Evolutionary conservation across 2,888 invertebrate species (phyloP), one percentile per base, ranked within the genome.

Genomic region (Nebria brevicollis): DNA sequence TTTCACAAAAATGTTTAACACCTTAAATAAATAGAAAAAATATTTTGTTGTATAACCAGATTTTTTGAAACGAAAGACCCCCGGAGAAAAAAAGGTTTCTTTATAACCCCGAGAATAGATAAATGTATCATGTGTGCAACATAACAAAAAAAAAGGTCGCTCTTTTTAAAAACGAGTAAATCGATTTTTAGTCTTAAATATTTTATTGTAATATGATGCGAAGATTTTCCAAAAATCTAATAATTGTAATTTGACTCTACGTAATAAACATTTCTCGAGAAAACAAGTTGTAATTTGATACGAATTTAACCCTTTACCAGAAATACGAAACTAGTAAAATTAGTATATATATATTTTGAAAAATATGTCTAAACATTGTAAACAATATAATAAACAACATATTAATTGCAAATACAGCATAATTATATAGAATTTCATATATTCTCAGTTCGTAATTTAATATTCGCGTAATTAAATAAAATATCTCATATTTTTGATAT

Each of bases 1-100:
- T 54, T 54, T 83, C 83, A 83, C 83, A 79, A 77, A 82, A 84
- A 83, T 83, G 83, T 78, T 84, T 84, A 84, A 84, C 84, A 84
- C 84, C 83, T 84, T 82, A 66, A 72, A 82, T 83, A 84, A 84
- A 83, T 83, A 83, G 80, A 81, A 81, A 83, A 82, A 75, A 75
- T 70, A 68, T 54, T 70, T 26, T 72, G 5, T 68, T 80, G 54
- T 15, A 25, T 34, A 72, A 34, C 72, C 20, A 68, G 68, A 26
- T 25, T 34, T 70, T 54, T 54, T 8, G 54, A 8, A 6, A 54
- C 20, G 54, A 54, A 54, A 54, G 54, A 13, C 25, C 25, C 15
- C 25, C 20, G 20, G 20, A 20, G n/a, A 20, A 4, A 70, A 25
- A 70, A n/a, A 66, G 66, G 15, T n/a, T 66, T 66, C 66, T 66